Evolutionary conservation across 2,113 vertebrate genomes (phyloP).

Genomic region (Mormyrus lacerda): DNA sequence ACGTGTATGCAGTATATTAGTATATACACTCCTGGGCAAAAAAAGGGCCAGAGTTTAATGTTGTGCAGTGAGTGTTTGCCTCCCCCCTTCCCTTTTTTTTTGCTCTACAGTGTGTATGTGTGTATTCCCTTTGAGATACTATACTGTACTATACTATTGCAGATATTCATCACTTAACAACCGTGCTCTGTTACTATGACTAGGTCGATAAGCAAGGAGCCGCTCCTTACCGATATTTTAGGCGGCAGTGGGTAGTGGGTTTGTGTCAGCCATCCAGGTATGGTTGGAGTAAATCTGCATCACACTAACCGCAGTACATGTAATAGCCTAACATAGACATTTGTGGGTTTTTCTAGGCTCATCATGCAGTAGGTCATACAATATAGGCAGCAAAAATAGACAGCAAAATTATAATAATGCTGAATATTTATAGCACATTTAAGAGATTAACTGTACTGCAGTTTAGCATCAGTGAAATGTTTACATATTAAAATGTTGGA

Average conservation of each 20-base stretch:
- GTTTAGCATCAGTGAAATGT: not conserved
- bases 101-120: not conserved
- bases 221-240: no score
- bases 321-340: not conserved
- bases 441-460: not conserved
- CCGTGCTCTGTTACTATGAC: no score
- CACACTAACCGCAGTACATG: not conserved
- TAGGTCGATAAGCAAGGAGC: no score
- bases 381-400: no score
- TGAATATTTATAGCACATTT: not conserved
- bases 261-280: not conserved
- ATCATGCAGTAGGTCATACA: not conserved
- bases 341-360: not conserved
- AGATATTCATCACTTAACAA: no score
- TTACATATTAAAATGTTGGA: not conserved
- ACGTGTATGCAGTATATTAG: not conserved
- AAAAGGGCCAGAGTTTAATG: not conserved
- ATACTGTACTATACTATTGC: not conserved
- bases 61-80: not conserved
- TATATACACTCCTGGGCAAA: not conserved
- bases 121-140: not conserved
- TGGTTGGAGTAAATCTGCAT: not conserved
- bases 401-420: not conserved
- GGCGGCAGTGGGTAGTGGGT: no score
- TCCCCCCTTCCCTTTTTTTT: not conserved